phyloP scores from a whole-genome alignment of 2,797 vertebrate genomes.

The Sciurus vulgaris region DNA sequence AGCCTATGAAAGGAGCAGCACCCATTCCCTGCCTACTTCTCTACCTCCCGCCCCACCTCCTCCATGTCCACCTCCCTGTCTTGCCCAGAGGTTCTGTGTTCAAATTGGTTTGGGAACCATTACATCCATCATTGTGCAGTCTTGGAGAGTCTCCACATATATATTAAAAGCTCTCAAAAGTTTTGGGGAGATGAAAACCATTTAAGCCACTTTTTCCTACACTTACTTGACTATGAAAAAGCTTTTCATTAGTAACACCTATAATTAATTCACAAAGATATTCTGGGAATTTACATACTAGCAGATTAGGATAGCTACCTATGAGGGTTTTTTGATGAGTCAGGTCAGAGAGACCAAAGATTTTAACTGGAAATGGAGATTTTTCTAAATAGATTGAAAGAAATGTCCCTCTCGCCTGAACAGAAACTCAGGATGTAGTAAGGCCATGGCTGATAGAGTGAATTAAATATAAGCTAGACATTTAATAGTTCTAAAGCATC shows the following conservation, averaged over 20 bases:
- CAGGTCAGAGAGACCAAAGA: background rate
- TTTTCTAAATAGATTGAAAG: background rate
- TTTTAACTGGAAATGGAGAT: background rate
- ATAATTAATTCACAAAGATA: background rate
- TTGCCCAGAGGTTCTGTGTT: background rate
- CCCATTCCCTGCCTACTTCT: no score
- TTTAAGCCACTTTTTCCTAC: background rate
- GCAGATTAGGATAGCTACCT: background rate
- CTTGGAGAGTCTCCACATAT: background rate
- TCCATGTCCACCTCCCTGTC: no score
- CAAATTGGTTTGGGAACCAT: background rate
- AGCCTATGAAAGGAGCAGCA: background rate
- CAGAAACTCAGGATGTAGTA: background rate
- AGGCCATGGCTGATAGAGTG: background rate
- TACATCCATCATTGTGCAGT: accelerated
- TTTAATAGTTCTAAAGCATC: background rate
- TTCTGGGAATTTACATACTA: background rate
- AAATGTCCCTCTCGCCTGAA: background rate
- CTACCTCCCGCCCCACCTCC: no score
- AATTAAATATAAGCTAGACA: background rate
- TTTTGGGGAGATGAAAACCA: background rate
- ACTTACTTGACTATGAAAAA: background rate
- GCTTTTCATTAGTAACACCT: background rate
- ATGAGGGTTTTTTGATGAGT: background rate
- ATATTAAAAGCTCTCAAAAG: background rate